Conservation (phyloP, 2,113 vertebrate genomes). For the Taxidea taxus region DNA sequence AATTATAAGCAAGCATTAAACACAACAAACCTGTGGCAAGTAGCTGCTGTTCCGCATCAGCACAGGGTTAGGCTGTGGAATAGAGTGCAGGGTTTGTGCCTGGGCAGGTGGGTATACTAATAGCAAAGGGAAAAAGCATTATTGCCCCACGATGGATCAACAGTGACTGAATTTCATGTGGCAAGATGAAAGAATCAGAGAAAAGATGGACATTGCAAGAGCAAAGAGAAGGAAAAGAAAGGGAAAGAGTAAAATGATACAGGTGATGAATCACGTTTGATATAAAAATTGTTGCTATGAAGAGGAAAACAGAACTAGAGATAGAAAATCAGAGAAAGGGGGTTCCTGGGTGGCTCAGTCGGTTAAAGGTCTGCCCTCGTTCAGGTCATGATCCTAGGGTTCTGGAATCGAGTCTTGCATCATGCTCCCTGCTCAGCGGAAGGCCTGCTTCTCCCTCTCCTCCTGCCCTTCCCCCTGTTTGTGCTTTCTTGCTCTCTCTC, state of each 20-base stretch:
- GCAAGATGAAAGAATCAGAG: not conserved
- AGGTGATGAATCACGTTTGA: not conserved
- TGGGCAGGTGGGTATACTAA: not conserved
- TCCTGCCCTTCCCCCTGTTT: too few species aligned
- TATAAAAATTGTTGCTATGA: not conserved
- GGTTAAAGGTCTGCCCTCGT: not conserved
- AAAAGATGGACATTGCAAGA: not conserved
- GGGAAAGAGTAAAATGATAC: not conserved
- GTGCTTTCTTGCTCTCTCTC: too few species aligned
- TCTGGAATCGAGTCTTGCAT: too few species aligned
- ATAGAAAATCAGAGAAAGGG: not conserved
- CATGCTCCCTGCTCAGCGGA: too few species aligned
- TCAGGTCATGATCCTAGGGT: too few species aligned
- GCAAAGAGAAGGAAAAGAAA: not conserved
- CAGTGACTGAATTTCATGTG: not conserved
- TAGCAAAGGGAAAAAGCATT: not conserved
- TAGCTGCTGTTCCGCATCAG: not conserved
- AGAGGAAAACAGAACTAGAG: not conserved
- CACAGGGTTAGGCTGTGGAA: not conserved
- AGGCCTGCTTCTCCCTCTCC: too few species aligned
- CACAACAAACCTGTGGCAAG: not conserved
- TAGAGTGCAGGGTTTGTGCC: not conserved
- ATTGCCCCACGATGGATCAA: not conserved
- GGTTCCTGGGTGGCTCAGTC: not conserved
- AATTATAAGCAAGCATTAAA: slow-evolving; percentile 65